Conservation (phyloP, 1,140 invertebrate species). For the Pseudomyrmex concolor region DNA sequence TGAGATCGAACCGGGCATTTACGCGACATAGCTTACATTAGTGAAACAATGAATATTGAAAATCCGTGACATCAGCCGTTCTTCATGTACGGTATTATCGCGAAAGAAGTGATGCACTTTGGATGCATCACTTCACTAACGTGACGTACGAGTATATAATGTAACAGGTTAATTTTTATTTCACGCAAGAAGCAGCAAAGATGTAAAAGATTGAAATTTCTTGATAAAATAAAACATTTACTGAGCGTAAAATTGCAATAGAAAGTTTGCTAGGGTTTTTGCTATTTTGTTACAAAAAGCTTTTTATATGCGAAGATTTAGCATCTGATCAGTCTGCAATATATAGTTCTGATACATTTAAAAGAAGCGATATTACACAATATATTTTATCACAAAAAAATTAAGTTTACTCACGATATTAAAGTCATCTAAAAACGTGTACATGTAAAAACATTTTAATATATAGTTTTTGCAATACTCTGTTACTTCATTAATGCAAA, state of each 20-base stretch:
- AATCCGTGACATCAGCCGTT: conserved; percentile 19
- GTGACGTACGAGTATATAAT: neutral
- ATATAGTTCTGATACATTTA: neutral
- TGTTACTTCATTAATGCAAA: conserved; percentile 11
- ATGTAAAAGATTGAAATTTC: neutral
- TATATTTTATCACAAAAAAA: neutral
- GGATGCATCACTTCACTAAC: neutral
- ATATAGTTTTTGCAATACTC: neutral
- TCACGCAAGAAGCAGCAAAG: neutral
- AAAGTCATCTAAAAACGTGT: too few species aligned
- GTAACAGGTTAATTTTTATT: neutral
- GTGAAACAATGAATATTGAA: conserved; percentile 2
- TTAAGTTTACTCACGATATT: too few species aligned
- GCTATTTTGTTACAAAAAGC: neutral
- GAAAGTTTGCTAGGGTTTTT: neutral
- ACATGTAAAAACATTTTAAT: neutral
- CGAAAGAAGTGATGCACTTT: conserved; percentile 6
- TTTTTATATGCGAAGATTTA: neutral
- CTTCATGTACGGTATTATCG: conserved; percentile 15
- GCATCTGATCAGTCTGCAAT: neutral
- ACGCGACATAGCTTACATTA: neutral
- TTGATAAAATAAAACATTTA: neutral
- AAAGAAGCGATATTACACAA: conserved; percentile 2
- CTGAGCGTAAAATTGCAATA: neutral
- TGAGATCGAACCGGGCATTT: conserved; percentile 27